Evolutionary conservation across 2,888 invertebrate genomes (phyloP).

Genomic region (Caenorhabditis wallacei): DNA sequence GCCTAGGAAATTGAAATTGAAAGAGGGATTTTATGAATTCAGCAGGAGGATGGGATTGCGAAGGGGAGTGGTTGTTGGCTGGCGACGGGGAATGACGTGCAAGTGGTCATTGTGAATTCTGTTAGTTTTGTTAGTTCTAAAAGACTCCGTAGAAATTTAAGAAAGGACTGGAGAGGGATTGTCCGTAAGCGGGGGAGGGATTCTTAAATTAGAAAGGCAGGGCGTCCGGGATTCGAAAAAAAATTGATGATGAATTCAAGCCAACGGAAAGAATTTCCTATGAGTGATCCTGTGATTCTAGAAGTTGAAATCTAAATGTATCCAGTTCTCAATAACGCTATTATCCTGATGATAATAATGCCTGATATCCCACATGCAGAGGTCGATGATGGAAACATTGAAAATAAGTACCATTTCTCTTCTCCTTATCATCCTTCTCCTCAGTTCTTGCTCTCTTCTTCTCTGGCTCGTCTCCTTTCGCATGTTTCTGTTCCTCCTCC

Average conservation of each 20-base stretch:
- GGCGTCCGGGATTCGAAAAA: too few species aligned
- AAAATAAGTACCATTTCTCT: constrained; percentile 43
- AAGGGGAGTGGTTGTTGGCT: background rate
- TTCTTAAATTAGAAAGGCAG: too few species aligned
- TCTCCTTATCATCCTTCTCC: constrained; percentile 39
- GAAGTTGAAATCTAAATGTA: too few species aligned
- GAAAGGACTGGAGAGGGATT: too few species aligned
- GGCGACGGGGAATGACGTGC: background rate
- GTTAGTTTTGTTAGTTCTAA: constrained; percentile 1
- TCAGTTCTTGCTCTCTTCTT: constrained; percentile 12
- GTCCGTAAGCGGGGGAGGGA: too few species aligned
- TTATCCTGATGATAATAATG: background rate
- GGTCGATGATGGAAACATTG: background rate
- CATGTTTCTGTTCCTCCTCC: too few species aligned
- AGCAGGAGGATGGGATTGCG: background rate
- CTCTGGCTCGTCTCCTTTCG: constrained; percentile 21
- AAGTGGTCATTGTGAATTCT: background rate
- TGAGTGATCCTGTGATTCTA: too few species aligned
- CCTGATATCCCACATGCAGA: background rate
- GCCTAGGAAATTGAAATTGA: constrained; percentile 26
- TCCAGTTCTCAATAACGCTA: background rate
- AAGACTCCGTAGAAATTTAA: background rate
- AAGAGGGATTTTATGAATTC: background rate
- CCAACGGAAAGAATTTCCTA: background rate
- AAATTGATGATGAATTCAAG: too few species aligned